Percentiles rank a stretch among this genome's conserved stretches.
phyloP scores from a whole-genome alignment of 1,140 invertebrate species.

The Luehdorfia chinensis region DNA sequence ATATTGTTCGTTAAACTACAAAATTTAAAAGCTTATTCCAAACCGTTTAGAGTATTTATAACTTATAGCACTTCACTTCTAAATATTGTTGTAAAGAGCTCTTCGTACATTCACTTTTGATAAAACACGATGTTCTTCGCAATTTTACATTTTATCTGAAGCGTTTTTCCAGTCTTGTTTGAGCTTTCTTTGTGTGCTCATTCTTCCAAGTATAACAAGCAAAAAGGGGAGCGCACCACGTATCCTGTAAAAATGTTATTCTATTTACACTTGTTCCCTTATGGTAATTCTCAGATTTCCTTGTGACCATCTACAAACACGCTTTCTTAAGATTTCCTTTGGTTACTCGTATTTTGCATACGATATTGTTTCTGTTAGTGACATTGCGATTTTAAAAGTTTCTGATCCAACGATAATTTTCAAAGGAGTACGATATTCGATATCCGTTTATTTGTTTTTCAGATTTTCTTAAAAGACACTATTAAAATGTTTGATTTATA shows the following conservation, averaged over 20 bases:
- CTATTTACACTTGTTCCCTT: constrained; percentile 28
- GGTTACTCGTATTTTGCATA: neutral
- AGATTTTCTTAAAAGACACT: too few species aligned
- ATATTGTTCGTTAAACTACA: too few species aligned
- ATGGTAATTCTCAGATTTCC: constrained; percentile 8
- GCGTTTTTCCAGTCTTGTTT: constrained; percentile 18
- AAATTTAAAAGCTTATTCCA: too few species aligned
- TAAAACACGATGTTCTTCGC: constrained; percentile 18
- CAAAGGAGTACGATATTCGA: too few species aligned
- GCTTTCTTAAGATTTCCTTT: constrained; percentile 5
- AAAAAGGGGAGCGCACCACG: constrained; percentile 31
- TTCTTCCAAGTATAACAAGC: constrained; percentile 37
- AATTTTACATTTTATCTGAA: constrained; percentile 24
- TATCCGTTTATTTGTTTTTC: too few species aligned
- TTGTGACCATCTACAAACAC: constrained; percentile 6
- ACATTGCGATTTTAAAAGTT: neutral
- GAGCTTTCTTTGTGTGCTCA: constrained; percentile 34
- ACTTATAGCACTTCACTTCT: too few species aligned
- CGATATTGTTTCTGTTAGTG: neutral
- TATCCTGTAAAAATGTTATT: constrained; percentile 31
- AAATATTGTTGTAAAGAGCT: too few species aligned
- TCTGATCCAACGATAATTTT: neutral
- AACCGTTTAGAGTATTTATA: too few species aligned
- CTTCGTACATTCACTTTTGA: neutral
- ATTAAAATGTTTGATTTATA: too few species aligned